phyloP scores from a whole-genome alignment of 92 coral and sea anemone genomes.

The Porites divaricata region DNA sequence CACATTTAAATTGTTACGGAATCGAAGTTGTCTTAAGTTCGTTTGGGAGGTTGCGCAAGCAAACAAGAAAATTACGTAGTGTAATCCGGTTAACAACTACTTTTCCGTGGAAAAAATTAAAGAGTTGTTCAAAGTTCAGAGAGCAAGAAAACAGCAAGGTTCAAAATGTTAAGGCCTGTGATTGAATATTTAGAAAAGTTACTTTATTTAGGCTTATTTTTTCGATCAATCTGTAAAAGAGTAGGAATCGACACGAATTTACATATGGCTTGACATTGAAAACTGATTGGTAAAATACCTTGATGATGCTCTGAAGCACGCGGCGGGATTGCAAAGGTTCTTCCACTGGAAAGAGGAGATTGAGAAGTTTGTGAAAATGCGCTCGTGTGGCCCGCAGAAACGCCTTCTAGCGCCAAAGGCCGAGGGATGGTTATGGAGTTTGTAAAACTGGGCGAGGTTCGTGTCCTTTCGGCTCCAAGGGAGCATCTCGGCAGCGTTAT shows the following conservation, averaged over 20 bases:
- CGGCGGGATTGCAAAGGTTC: conserved; percentile 18
- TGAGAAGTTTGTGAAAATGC: conserved; percentile 36
- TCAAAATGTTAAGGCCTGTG: too few relatives aligned
- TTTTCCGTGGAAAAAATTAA: neutral
- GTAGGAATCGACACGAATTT: too few relatives aligned
- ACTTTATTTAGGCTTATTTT: too few relatives aligned
- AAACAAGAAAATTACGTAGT: neutral
- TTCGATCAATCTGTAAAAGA: too few relatives aligned
- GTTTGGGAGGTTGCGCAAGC: conserved; percentile 16
- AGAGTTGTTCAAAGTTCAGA: too few relatives aligned
- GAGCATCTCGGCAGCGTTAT: conserved; percentile 27
- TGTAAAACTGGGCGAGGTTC: conserved; percentile 43
- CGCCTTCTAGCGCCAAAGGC: conserved; percentile 33
- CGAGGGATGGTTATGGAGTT: conserved; percentile 30
- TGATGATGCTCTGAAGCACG: conserved; percentile 32
- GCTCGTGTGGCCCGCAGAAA: conserved; percentile 22
- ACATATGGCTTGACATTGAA: too few relatives aligned
- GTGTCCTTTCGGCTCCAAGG: conserved; percentile 16
- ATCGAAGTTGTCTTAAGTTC: neutral
- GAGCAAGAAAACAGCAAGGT: too few relatives aligned
- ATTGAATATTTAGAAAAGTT: too few relatives aligned
- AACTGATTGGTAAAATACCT: conserved; percentile 12
- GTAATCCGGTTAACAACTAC: neutral
- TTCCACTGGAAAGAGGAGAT: conserved; percentile 28
- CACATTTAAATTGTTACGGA: neutral